Evolutionary conservation across 2,888 invertebrate species (phyloP).

Genomic region (Drosophila siamana): DNA sequence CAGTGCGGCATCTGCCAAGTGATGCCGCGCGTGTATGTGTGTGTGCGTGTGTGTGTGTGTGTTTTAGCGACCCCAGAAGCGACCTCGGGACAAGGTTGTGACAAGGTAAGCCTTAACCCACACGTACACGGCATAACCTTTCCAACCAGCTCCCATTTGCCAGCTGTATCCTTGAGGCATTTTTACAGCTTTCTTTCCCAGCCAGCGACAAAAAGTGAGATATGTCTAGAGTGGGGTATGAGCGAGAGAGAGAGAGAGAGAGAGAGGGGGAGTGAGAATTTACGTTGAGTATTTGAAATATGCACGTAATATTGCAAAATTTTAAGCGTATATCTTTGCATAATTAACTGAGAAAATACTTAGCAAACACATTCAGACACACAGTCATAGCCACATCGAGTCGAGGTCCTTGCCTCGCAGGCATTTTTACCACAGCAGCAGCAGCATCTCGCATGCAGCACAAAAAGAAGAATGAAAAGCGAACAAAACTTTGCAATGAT

Average conservation of each 20-base stretch:
- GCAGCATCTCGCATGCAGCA: slow-evolving; percentile 64
- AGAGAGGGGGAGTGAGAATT: slow-evolving; percentile 41
- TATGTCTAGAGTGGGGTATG: neutral
- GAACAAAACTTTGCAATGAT: slow-evolving; percentile 76
- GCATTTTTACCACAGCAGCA: slow-evolving; percentile 69
- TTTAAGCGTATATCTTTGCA: slow-evolving; percentile 81
- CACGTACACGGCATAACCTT: slow-evolving; percentile 59
- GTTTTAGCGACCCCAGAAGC: slow-evolving; percentile 12
- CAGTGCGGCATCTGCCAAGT: slow-evolving; percentile 63
- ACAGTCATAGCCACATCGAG: slow-evolving; percentile 28
- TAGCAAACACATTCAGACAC: slow-evolving; percentile 48
- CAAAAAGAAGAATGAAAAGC: slow-evolving; percentile 44
- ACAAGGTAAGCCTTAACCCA: slow-evolving; percentile 45
- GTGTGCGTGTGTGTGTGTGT: slow-evolving; percentile 1
- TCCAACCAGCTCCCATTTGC: slow-evolving; percentile 41
- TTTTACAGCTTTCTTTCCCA: slow-evolving; percentile 74
- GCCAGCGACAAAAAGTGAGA: slow-evolving; percentile 22
- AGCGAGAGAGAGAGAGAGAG: neutral
- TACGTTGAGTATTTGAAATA: slow-evolving; percentile 75
- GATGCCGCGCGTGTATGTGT: neutral
- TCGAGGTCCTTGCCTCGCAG: slow-evolving; percentile 61
- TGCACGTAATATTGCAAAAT: slow-evolving; percentile 82
- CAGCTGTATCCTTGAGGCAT: slow-evolving; percentile 67
- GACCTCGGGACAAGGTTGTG: slow-evolving; percentile 44
- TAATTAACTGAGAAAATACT: slow-evolving; percentile 81